Conservation (phyloP, 2,888 invertebrate species). For the Aphodius sticticus region DNA sequence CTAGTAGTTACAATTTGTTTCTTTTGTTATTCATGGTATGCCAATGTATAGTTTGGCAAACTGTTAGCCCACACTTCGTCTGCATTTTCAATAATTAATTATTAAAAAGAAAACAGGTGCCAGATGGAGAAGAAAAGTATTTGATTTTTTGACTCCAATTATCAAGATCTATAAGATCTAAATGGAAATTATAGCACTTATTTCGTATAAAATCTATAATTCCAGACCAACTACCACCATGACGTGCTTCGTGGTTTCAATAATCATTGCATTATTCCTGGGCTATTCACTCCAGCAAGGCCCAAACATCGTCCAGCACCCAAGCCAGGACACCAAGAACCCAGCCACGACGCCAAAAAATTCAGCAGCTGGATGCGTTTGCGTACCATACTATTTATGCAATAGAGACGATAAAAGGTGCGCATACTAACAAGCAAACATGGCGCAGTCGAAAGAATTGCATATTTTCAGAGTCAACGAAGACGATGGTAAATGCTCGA, state of each 20-base stretch:
- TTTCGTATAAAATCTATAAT: too few species aligned
- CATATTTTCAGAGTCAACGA: constrained; percentile 11
- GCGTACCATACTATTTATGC: constrained; percentile 82
- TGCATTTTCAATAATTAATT: too few species aligned
- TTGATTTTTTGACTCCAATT: too few species aligned
- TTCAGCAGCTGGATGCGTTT: constrained; percentile 64
- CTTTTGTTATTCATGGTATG: too few species aligned
- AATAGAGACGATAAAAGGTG: constrained; percentile 49
- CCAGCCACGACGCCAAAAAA: not conserved
- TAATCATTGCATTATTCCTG: not conserved
- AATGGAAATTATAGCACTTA: too few species aligned
- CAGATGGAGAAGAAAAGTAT: constrained; percentile 75
- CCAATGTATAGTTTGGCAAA: too few species aligned
- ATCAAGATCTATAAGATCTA: too few species aligned
- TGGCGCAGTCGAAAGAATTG: constrained; percentile 61
- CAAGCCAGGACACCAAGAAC: not conserved
- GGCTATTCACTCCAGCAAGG: not conserved
- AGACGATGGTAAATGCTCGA: constrained; percentile 56
- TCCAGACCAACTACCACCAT: not conserved
- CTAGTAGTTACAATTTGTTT: too few species aligned
- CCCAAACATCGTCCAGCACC: constrained; percentile 71
- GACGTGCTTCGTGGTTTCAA: not conserved
- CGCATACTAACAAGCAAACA: too few species aligned
- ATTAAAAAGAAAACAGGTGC: too few species aligned
- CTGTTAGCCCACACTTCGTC: too few species aligned